Conservation (phyloP, 2,797 vertebrate genomes). For the Lepilemur septentrionalis region DNA sequence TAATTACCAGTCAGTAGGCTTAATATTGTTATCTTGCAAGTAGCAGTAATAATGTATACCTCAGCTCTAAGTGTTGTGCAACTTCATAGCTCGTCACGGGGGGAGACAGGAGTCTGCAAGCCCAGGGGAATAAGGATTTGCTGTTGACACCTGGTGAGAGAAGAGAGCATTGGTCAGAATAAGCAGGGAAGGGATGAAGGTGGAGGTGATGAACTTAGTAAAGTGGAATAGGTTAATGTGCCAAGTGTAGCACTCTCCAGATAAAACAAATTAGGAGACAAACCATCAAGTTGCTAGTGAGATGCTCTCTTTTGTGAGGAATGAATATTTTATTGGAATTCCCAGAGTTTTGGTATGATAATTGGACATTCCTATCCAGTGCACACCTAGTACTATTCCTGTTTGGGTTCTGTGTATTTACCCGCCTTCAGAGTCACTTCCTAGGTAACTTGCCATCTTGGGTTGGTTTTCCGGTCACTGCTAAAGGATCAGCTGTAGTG, state of each 20-base stretch:
- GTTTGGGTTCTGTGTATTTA: not conserved
- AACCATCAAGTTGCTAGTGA: not conserved
- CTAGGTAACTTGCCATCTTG: not conserved
- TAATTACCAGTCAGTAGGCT: not conserved
- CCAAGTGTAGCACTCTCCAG: not conserved
- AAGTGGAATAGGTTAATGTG: not conserved
- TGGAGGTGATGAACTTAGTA: not conserved
- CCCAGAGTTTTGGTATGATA: not conserved
- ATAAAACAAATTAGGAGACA: not conserved
- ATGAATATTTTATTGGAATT: not conserved
- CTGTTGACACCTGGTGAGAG: not conserved
- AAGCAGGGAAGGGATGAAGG: not conserved
- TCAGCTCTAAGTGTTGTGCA: not conserved
- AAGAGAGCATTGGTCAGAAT: not conserved
- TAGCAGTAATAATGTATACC: not conserved
- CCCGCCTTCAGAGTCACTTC: not conserved
- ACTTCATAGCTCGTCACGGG: not conserved
- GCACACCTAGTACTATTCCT: not conserved
- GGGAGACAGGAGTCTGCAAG: not conserved
- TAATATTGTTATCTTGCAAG: not conserved
- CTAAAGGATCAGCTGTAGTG: not conserved
- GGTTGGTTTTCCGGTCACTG: not conserved
- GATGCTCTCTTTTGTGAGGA: not conserved
- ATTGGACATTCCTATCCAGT: not conserved
- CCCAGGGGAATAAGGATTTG: not conserved